Evolutionary conservation across 1,140 invertebrate genomes (phyloP).

Genomic region (Drosophila funebris): DNA sequence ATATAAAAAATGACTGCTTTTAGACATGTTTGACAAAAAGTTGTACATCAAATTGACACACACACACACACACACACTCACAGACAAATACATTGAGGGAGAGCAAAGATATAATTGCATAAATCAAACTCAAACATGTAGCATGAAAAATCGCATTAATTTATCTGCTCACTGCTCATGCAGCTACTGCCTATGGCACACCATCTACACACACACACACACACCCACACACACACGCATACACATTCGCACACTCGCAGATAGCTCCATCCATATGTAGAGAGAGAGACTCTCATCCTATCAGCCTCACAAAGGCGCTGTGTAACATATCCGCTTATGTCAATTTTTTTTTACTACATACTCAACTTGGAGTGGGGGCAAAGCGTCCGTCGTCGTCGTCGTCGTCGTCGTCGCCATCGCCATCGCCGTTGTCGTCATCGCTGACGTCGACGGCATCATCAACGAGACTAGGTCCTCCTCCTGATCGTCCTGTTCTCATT

Average conservation of each 20-base stretch:
- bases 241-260: neutral
- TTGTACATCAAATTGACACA: conserved; percentile 58
- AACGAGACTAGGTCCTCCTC: conserved; percentile 30
- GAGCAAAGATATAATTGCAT: conserved; percentile 78
- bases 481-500: conserved; percentile 47
- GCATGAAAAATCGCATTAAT: conserved; percentile 83
- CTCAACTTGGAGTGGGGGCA: conserved; percentile 21
- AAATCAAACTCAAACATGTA: conserved; percentile 83
- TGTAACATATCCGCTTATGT: conserved; percentile 81
- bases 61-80: conserved; percentile 12
- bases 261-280: conserved; percentile 19
- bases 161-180: conserved; percentile 77
- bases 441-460: conserved; percentile 58
- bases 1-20: conserved; percentile 79
- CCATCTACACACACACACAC: conserved; percentile 14
- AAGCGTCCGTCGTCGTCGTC: neutral
- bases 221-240: neutral
- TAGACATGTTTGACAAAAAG: conserved; percentile 80
- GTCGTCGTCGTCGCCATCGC: neutral
- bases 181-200: conserved; percentile 59
- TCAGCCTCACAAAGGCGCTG: conserved; percentile 61
- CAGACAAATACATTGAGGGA: neutral
- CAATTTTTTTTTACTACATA: conserved; percentile 64
- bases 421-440: conserved; percentile 18
- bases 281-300: conserved; percentile 17